Conservation (phyloP, 2,797 vertebrate genomes). For the Sebastes diploproa region DNA sequence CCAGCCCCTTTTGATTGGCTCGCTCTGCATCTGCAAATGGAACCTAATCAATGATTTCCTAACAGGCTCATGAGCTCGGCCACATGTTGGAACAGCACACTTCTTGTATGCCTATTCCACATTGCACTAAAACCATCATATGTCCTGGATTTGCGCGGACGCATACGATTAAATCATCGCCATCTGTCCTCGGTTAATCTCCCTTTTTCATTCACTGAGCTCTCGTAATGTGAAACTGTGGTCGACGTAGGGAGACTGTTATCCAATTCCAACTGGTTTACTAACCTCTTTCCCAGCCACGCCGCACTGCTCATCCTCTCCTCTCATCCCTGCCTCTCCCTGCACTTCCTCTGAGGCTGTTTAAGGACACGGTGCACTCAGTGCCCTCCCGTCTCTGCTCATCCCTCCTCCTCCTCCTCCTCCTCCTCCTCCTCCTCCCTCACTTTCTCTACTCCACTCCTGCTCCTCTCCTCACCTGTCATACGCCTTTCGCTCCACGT, state of each 20-base stretch:
- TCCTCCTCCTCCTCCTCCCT: neutral
- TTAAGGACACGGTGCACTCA: slow-evolving; percentile 72
- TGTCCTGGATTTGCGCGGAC: slow-evolving; percentile 60
- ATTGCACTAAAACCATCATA: slow-evolving; percentile 54
- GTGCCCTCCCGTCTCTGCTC: slow-evolving; percentile 49
- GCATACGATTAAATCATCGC: slow-evolving; percentile 64
- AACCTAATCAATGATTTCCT: slow-evolving; percentile 58
- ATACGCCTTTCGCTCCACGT: neutral
- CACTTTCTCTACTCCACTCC: slow-evolving; percentile 21
- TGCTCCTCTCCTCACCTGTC: slow-evolving; percentile 47
- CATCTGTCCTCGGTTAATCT: slow-evolving; percentile 77
- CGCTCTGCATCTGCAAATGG: neutral
- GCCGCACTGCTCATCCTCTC: slow-evolving; percentile 73
- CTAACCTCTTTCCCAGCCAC: slow-evolving; percentile 77
- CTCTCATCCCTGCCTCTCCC: slow-evolving; percentile 59
- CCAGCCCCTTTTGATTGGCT: slow-evolving; percentile 3
- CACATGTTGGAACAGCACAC: slow-evolving; percentile 30
- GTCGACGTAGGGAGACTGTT: slow-evolving; percentile 55
- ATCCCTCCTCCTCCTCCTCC: slow-evolving; percentile 22
- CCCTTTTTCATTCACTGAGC: slow-evolving; percentile 68
- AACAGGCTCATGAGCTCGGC: slow-evolving; percentile 55
- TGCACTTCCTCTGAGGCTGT: slow-evolving; percentile 65
- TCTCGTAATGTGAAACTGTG: slow-evolving; percentile 62
- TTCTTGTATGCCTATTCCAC: slow-evolving; percentile 32
- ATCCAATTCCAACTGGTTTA: slow-evolving; percentile 79